Base-by-base conservation (phyloP, 1,140 invertebrate genomes). In the Euura lappo region DNA sequence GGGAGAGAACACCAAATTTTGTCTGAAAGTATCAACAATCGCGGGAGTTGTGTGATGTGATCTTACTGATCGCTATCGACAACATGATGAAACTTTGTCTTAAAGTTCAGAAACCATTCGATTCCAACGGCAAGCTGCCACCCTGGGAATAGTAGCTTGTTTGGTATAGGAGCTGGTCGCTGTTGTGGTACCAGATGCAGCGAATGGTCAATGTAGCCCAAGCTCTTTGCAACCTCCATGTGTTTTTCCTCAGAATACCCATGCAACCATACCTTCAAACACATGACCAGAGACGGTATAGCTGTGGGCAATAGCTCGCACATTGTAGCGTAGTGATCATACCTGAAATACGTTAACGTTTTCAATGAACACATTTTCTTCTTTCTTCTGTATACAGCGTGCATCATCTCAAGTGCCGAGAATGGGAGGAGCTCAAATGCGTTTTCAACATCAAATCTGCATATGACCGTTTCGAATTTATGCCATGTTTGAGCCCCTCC, bases 271-370 rank as follows among this genome's bases (percentile, higher is more conserved):
- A 90, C 86, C 74, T 88, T 89, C 13, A 93, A 78, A 80, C 92
- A 93, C 6, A 90, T 80, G 3, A 88, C 90, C 46, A 95, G 80
- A 70, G 93, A 94, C 6, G 98, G 98, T 71, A 99, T 86, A 2
- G 93, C 91, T 1, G 91, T 90, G 1, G 95, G 94, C n/a, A 99
- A 85, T 5, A 98, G 86, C 87, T 99, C 98, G 84, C 96, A 98
- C 11, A 99, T 89, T 0, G 95, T 92, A 3, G 96, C 95, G 89
- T 97, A 96, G 84, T 99, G 98, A 85, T 98, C 96, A 81, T 96
- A 98, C 77, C 93, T 93, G 79, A 73, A 86, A 89, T 45, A 45
- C 60, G 11, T 46, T 44, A 72, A 28, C 28, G 28, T 28, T 28
- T 1, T 28, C 28, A 65, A 72, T 70, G 28, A 69, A 68, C 46